Percentiles rank a stretch among this genome's conserved stretches.
These are phyloP conservation scores for Trichonephila clavata DNA, from an alignment of 1,140 invertebrate species.

Conservation along the genomic window DNA sequence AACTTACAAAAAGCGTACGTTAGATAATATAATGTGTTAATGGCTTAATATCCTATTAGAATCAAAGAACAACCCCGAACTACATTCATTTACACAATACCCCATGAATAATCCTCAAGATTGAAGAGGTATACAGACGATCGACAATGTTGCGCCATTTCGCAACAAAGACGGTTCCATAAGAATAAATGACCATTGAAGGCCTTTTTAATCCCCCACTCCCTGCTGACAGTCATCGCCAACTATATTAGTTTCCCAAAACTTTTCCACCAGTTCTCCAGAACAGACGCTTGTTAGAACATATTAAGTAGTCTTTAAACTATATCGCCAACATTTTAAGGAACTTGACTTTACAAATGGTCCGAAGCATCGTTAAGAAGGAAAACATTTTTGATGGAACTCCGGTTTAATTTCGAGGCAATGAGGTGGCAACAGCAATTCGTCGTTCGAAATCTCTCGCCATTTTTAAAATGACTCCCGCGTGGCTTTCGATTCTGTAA, in stretches of 20 bases:
- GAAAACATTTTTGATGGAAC: conserved; percentile 65
- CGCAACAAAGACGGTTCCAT: conserved; percentile 16
- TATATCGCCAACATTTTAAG: neutral
- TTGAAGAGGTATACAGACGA: neutral
- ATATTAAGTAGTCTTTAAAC: conserved; percentile 57
- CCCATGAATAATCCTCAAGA: neutral
- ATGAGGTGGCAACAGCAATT: conserved; percentile 59
- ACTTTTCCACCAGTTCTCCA: neutral
- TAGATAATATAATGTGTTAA: no score
- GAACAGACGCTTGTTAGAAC: conserved; percentile 31
- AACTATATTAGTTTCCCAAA: neutral
- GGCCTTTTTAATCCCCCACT: neutral
- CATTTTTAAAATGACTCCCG: conserved; percentile 64
- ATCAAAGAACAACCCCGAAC: no score
- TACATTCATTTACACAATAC: no score
- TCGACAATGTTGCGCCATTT: conserved; percentile 1
- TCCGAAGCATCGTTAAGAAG: conserved; percentile 34
- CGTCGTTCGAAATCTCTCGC: conserved; percentile 47
- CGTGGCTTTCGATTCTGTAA: neutral
- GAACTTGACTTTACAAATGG: conserved; percentile 47
- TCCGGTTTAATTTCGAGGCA: conserved; percentile 56
- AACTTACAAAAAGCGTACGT: no score
- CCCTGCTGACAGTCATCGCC: neutral
- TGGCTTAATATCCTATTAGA: no score
- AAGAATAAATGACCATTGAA: conserved; percentile 9